These are phyloP conservation scores for Bolborhynchus lineola DNA, from an alignment of 2,113 vertebrate species.

Conservation along the genomic window DNA sequence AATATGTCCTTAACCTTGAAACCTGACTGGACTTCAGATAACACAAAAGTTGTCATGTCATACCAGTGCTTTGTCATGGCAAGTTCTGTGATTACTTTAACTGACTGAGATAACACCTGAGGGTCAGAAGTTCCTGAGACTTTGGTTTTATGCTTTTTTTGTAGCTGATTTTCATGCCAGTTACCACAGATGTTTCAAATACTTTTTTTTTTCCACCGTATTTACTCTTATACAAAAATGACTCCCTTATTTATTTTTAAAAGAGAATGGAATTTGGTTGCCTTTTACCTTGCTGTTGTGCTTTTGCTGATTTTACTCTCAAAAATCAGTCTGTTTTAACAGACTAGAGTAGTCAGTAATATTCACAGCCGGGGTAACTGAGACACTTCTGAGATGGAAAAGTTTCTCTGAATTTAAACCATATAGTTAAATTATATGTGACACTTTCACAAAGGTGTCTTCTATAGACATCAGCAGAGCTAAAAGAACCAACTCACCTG, in stretches of 20 bases:
- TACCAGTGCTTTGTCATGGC: not conserved
- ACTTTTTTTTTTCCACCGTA: accelerated
- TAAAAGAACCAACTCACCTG: not conserved
- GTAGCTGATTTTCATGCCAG: not conserved
- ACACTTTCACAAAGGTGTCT: not conserved
- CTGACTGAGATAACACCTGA: not conserved
- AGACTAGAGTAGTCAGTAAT: not conserved
- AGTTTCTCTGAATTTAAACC: not conserved
- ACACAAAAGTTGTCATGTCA: not conserved
- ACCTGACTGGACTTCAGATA: constrained; percentile 41
- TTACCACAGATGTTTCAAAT: not conserved
- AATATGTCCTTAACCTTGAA: constrained; percentile 73
- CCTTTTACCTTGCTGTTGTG: not conserved
- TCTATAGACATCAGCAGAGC: not conserved
- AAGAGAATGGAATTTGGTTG: not conserved
- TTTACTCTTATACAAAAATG: not conserved
- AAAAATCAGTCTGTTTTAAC: not conserved
- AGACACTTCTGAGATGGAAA: not conserved
- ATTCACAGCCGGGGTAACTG: not conserved
- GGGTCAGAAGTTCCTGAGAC: not conserved
- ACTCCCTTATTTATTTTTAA: not conserved
- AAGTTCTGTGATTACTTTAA: not conserved
- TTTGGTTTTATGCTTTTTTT: not conserved
- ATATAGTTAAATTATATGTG: not conserved
- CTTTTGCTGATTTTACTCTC: not conserved